phyloP scores from a whole-genome alignment of 2,888 invertebrate genomes.

The Andricus quercusramuli region DNA sequence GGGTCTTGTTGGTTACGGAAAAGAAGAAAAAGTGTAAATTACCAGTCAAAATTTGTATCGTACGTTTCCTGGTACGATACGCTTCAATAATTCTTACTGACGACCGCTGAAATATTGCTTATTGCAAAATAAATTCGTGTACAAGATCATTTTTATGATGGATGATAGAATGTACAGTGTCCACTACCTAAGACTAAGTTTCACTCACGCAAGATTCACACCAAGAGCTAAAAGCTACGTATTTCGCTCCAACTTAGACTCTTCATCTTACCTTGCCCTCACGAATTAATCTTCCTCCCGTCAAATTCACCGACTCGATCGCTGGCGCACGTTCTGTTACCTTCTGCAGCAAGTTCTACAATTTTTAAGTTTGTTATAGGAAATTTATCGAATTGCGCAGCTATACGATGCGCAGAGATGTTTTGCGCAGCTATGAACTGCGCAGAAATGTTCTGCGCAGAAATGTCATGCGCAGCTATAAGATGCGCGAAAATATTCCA shows the following conservation, averaged over 20 bases:
- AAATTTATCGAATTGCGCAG: neutral
- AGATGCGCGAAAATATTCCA: no score
- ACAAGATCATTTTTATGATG: constrained; percentile 46
- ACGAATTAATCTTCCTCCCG: constrained; percentile 96
- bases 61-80: constrained; percentile 34
- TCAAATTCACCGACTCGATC: constrained; percentile 96
- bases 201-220: constrained; percentile 71
- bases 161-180: constrained; percentile 56
- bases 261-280: constrained; percentile 95
- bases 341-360: constrained; percentile 94
- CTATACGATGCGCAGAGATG: no score
- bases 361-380: constrained; percentile 55
- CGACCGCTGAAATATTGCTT: constrained; percentile 65
- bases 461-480: no score
- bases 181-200: constrained; percentile 57
- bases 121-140: constrained; percentile 54
- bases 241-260: constrained; percentile 84
- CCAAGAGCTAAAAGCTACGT: constrained; percentile 65
- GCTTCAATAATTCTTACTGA: constrained; percentile 44
- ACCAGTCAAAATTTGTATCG: constrained; percentile 34
- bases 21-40: constrained; percentile 34
- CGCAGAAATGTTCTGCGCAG: no score
- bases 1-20: constrained; percentile 24
- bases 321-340: constrained; percentile 95
- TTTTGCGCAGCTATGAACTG: no score